A percentile compares a stretch with the other conserved stretches of the same genome.
phyloP scores from a whole-genome alignment of 1,140 invertebrate species.

The Berghia stephanieae region DNA sequence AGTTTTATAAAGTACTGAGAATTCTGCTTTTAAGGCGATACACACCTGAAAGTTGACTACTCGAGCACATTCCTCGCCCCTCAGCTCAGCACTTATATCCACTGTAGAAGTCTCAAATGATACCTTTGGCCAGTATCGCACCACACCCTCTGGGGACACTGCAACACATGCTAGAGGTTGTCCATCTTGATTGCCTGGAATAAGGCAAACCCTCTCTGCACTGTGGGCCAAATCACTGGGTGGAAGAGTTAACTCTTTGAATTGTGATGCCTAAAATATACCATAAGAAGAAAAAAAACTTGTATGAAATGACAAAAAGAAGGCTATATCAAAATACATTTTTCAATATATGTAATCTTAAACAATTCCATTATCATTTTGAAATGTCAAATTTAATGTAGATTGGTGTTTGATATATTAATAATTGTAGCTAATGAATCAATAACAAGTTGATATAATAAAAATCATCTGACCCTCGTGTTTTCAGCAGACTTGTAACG shows the following conservation, averaged over 20 bases:
- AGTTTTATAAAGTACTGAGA: too few relatives aligned
- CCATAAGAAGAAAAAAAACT: background rate
- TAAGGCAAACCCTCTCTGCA: slow-evolving; percentile 86
- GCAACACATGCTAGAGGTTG: slow-evolving; percentile 83
- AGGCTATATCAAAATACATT: background rate
- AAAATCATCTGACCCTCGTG: background rate
- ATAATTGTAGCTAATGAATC: background rate
- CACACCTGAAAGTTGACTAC: slow-evolving; percentile 56
- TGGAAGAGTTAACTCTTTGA: slow-evolving; percentile 85
- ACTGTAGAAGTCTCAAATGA: slow-evolving; percentile 86
- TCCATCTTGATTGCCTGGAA: slow-evolving; percentile 73
- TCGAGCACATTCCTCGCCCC: slow-evolving; percentile 76
- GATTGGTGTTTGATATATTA: background rate
- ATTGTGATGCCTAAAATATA: slow-evolving; percentile 68
- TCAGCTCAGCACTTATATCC: slow-evolving; percentile 84
- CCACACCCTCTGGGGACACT: slow-evolving; percentile 90
- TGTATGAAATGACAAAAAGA: background rate
- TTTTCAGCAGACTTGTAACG: slow-evolving; percentile 72
- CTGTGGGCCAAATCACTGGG: slow-evolving; percentile 91
- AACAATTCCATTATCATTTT: too few relatives aligned
- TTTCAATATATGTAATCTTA: too few relatives aligned
- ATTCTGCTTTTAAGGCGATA: too few relatives aligned
- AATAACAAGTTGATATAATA: background rate
- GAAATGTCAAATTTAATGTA: background rate
- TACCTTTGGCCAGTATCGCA: slow-evolving; percentile 90